phyloP scores from a whole-genome alignment of 37 sponge, comb jelly and placozoan genomes.

The Cliona cf. orientalis region DNA sequence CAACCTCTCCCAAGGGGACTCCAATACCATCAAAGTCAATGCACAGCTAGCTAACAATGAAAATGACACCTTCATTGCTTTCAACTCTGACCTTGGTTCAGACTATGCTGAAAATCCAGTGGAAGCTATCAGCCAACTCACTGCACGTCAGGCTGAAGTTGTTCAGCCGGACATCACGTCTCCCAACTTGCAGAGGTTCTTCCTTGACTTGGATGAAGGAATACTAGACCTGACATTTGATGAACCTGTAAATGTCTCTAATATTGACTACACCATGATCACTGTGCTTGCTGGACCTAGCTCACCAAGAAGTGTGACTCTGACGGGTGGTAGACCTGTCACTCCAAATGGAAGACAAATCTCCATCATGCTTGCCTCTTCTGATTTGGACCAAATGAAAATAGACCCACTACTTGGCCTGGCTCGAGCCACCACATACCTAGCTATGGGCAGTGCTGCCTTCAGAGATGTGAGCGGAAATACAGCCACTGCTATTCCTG shows the following conservation, averaged over 20 bases:
- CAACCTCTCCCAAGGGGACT: slow-evolving; percentile 48
- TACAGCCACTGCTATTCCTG: slow-evolving; percentile 17
- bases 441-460: slow-evolving; percentile 44
- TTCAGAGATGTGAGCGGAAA: slow-evolving; percentile 79
- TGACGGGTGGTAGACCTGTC: slow-evolving; percentile 56
- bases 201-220: slow-evolving; percentile 68
- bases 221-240: slow-evolving; percentile 60
- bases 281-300: slow-evolving; percentile 43
- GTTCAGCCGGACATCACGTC: slow-evolving; percentile 60
- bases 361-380: slow-evolving; percentile 30
- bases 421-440: slow-evolving; percentile 64
- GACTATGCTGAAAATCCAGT: slow-evolving; percentile 73
- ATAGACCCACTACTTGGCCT: slow-evolving; percentile 36
- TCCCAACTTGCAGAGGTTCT: slow-evolving; percentile 56
- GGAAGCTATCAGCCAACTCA: not conserved
- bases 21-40: slow-evolving; percentile 69
- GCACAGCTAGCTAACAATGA: slow-evolving; percentile 14
- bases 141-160: slow-evolving; percentile 22
- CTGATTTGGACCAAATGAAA: slow-evolving; percentile 71
- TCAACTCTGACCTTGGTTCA: slow-evolving; percentile 17
- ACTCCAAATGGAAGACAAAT: slow-evolving; percentile 44
- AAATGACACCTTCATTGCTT: slow-evolving; percentile 52
- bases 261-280: slow-evolving; percentile 42
- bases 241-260: slow-evolving; percentile 74
- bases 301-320: slow-evolving; percentile 28